Evolutionary conservation across 2,888 invertebrate species (phyloP).

Genomic region (Hydroisotoma schaefferi): DNA sequence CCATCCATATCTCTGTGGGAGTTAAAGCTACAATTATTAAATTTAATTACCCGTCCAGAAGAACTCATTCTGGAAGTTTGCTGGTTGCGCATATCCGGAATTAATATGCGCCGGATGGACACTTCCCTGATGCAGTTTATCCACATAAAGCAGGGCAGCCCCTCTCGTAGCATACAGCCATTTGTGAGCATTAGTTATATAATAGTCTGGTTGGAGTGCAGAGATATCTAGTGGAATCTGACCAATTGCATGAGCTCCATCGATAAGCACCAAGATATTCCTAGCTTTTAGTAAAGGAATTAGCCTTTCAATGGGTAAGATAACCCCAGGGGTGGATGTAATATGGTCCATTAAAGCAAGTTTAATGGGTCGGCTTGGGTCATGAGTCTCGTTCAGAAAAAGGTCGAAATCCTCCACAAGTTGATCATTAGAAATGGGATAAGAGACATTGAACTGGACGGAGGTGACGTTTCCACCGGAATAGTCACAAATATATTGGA

Average conservation of each 20-base stretch:
- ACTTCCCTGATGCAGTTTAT: slow-evolving; percentile 25
- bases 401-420: slow-evolving; percentile 22
- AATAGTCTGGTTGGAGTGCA: slow-evolving; percentile 33
- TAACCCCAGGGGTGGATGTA: slow-evolving; percentile 28
- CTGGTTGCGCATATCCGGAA: slow-evolving; percentile 13
- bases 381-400: slow-evolving; percentile 22
- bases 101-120: slow-evolving; percentile 37
- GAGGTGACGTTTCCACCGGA: slow-evolving; percentile 21
- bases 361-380: slow-evolving; percentile 19
- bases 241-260: slow-evolving; percentile 44
- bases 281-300: slow-evolving; percentile 32
- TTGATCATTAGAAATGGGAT: slow-evolving; percentile 32
- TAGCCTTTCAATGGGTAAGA: slow-evolving; percentile 31
- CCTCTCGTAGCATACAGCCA: slow-evolving; percentile 39
- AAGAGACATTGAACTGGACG: slow-evolving; percentile 25
- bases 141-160: slow-evolving; percentile 27
- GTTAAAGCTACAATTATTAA: neutral
- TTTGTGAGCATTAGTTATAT: slow-evolving; percentile 41
- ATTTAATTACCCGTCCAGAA: slow-evolving; percentile 28
- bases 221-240: slow-evolving; percentile 34
- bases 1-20: neutral
- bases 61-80: slow-evolving; percentile 38
- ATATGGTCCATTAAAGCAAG: slow-evolving; percentile 30
- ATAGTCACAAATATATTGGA: slow-evolving; percentile 15
- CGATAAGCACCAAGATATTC: slow-evolving; percentile 32